Evolutionary conservation across 2,113 vertebrate genomes (phyloP), one percentile per base, ranked within the genome.

Genomic region (Siniperca knerii): DNA sequence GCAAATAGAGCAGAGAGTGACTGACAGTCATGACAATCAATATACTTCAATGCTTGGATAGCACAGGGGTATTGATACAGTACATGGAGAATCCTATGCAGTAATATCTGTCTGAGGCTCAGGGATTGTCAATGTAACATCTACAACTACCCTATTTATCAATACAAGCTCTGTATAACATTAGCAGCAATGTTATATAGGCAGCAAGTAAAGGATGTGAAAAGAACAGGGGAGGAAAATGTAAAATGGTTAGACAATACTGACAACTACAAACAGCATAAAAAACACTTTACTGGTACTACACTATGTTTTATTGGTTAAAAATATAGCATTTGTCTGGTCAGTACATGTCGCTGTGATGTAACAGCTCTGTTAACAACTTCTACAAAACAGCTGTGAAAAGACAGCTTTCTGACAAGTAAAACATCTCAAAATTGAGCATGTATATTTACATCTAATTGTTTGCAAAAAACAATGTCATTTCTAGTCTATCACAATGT

Each of bases 121-220:
- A 94, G 95, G 94, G 95, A 94, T 94, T 96, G 94, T 96, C 96
- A 90, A 81, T 46, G 85, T 77, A 84, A 82, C 84, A 81, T 81
- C 91, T 94, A 92, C 52, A 71, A 58, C 90, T 94, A 91, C 78
- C 83, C 90, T 92, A 94, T 75, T 93, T 64, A 80, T 90, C 82
- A 91, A 92, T 87, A 74, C 83, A 96, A 93, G 92, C 91, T 90
- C 95, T 94, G 90, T 77, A 88, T 82, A 87, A 93, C 88, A 85
- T 92, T 91, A 96, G 96, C 95, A 96, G 95, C 94, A 90, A 82
- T 89, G 94, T 92, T 92, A 90, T 65, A 90, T 90, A 95, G 92
- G 91, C 91, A 94, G 87, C 50, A 79, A 94, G 75, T 94, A 83
- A 92, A 88, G 16, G 79, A 50, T 57, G 50, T 66, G 54, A 54